Base-by-base conservation (phyloP, 2,888 invertebrate species). In the Tetanocera ferruginea region DNA sequence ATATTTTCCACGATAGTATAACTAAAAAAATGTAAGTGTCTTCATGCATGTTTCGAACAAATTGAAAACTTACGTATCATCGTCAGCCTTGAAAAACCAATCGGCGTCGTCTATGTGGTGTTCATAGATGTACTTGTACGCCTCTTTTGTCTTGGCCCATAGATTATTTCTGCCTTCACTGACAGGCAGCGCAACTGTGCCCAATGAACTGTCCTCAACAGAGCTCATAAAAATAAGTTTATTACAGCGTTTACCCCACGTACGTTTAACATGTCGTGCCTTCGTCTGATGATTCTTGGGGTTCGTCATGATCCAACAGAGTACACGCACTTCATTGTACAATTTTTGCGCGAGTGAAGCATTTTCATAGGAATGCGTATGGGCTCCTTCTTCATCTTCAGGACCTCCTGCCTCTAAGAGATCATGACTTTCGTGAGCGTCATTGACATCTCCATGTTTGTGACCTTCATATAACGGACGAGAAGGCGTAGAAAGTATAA, bases 21-120 rank as follows among this genome's bases (percentile, higher is more conserved):
- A 49, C 95, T 95, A 89, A 49, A 91, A 62, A 31, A 23, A 43
- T 31, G n/a, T n/a, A n/a, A n/a, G n/a, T n/a, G n/a, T n/a, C 3
- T 28, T 60, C 43, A 55, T 3, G 57, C 17, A 72, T 31, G 0
- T 11, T 37, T 14, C 43, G 1, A 43, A n/a, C n/a, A n/a, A n/a
- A n/a, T n/a, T 51, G 9, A 37, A 62, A 9, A 78, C 97, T 97
- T 88, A 98, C 97, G 99, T 98, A 87, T 99, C 98, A 89, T 99
- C 99, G 86, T 99, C 99, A 19, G 99, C 98, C 89, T 99, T 99
- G 85, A 98, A 91, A 89, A 99, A 98, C 98, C 98, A 98, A 89
- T 98, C 98, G 1, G 95, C 96, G 76, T 97, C 93, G 82, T 97
- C 92, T 71, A 94, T 90, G 88, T 98, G 94, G 86, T 98, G 91